Evolutionary conservation across 2,113 vertebrate genomes (phyloP), one percentile per base, ranked within the genome.

Genomic region (Dipodomys stephensi): DNA sequence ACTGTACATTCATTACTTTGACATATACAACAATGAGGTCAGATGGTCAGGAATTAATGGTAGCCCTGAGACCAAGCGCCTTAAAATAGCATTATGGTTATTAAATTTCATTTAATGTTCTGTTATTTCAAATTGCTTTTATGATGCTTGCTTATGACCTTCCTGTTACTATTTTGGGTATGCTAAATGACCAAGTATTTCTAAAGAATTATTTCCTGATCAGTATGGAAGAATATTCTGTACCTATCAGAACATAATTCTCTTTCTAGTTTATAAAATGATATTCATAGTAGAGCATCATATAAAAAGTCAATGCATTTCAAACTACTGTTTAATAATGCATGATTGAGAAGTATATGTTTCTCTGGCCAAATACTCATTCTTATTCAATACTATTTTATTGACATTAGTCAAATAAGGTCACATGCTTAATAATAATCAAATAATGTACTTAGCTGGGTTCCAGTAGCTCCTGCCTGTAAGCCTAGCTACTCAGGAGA

Each of bases 321-420:
- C 35, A 89, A 8, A 57, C 88, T 25, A 88, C 13, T 44, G 23
- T 60, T 39, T 92, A 94, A 96, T 74, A 64, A 97, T 77, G 2
- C 27, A 39, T 44, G 49, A 53, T 53, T 81, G 73, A 20, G 12
- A 98, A 95, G 81, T 96, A 93, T 62, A 30, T 67, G 91, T 97
- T 93, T 84, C 30, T 11, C 27, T 93, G 27, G 74, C 35, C 92
- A 94, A 94, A 95, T 7, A 91, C 18, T 96, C 95, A 94, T 83
- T 96, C 39, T 18, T 89, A 23, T 95, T 96, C 64, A 91, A 69
- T 46, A 95, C 23, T 95, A 95, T 83, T 96, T 97, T 88, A 94
- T 94, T 96, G 74, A 69, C n/a, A 83, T 28, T 39, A 96, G 53
- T 86, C 0, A 0, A n/a, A 87, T 95, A 82, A 90, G 93, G 57